Conservation (phyloP, 2,797 vertebrate genomes). For the Poeciliopsis gracilis region DNA sequence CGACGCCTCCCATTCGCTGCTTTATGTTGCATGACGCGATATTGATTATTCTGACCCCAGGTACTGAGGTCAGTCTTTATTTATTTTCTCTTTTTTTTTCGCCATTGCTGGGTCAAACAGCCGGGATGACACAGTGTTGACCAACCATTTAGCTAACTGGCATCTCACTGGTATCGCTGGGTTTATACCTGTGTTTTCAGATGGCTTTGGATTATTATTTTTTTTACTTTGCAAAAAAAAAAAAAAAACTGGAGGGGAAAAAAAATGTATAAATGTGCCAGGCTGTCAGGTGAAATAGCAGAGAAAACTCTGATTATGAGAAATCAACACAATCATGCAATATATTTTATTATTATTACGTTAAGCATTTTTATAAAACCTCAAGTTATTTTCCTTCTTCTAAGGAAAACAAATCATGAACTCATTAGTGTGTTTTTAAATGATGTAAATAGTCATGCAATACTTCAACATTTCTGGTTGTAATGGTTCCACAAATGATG, state of each 20-base stretch:
- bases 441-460: not conserved
- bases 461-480: not conserved
- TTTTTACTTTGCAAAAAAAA: not conserved
- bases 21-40: constrained; percentile 17
- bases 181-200: constrained; percentile 38
- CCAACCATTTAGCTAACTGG: constrained; percentile 21
- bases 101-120: constrained; percentile 21
- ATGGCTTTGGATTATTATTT: not conserved
- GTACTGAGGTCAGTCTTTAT: not conserved
- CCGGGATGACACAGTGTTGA: constrained; percentile 20
- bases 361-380: too few relatives aligned
- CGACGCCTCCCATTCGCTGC: not conserved
- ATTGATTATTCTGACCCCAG: constrained; percentile 17
- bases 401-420: too few relatives aligned
- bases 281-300: not conserved
- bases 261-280: not conserved
- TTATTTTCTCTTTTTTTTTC: not conserved
- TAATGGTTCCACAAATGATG: not conserved
- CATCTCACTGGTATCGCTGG: not conserved
- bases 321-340: not conserved
- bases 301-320: not conserved
- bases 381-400: not conserved
- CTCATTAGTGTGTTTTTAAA: not conserved
- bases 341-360: not conserved
- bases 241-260: not conserved